Evolutionary conservation across 2,113 vertebrate species (phyloP).

Genomic region (Columbina picui): DNA sequence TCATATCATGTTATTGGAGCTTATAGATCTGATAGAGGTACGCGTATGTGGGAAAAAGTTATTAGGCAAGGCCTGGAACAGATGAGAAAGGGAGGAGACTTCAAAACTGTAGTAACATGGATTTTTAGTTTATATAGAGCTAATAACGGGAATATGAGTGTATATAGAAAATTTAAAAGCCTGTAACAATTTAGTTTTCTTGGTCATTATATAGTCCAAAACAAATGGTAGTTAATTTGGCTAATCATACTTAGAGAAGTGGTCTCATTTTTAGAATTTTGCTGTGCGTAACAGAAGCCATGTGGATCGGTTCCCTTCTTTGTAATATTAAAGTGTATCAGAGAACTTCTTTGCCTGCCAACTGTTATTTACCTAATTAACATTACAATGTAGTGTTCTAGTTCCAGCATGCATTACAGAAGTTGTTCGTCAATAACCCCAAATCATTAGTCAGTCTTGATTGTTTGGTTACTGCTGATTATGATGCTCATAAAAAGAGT

Average conservation of each 20-base stretch:
- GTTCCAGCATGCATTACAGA: not conserved
- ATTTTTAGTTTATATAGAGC: not conserved
- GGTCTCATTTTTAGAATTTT: not conserved
- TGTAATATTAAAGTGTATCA: not conserved
- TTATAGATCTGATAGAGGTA: not conserved
- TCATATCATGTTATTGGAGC: not conserved
- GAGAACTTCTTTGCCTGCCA: not conserved
- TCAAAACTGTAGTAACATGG: not conserved
- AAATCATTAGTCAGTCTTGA: not conserved
- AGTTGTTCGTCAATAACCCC: not conserved
- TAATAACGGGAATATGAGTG: not conserved
- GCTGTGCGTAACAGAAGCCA: not conserved
- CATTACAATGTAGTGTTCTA: not conserved
- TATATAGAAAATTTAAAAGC: not conserved
- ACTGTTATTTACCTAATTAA: slow-evolving; percentile 14
- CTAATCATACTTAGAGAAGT: not conserved
- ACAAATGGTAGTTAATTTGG: not conserved
- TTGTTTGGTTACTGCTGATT: not conserved
- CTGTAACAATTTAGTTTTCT: not conserved
- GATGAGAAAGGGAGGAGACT: not conserved
- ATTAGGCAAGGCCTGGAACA: not conserved
- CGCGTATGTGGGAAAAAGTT: not conserved
- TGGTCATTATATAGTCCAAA: not conserved
- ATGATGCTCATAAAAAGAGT: not conserved
- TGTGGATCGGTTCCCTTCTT: not conserved